phyloP scores from a whole-genome alignment of 1,140 invertebrate species.

The Vollenhovia emeryi region DNA sequence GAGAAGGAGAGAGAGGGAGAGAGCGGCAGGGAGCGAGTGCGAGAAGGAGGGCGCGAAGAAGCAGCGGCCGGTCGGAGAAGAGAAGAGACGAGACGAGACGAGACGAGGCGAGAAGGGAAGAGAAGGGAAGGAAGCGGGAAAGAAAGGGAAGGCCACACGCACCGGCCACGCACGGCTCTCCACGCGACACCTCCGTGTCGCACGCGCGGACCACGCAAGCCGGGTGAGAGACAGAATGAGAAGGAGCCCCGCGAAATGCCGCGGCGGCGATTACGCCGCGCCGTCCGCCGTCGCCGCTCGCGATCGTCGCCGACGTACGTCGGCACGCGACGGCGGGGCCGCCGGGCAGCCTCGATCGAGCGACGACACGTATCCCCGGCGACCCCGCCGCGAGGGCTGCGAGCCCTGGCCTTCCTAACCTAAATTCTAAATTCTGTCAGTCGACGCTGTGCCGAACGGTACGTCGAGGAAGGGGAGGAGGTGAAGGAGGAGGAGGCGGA shows the following conservation, averaged over 20 bases:
- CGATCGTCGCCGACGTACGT: neutral
- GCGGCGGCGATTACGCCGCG: neutral
- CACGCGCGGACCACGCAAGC: constrained; percentile 48
- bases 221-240: constrained; percentile 54
- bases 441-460: neutral
- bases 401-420: constrained; percentile 65
- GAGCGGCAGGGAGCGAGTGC: constrained; percentile 31
- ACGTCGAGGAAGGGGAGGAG: constrained; percentile 9
- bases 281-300: neutral
- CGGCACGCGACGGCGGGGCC: neutral
- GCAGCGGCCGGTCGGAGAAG: neutral
- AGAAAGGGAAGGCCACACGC: constrained; percentile 37
- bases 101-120: neutral
- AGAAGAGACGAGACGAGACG: neutral
- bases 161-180: constrained; percentile 33
- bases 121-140: constrained; percentile 31
- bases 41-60: constrained; percentile 36
- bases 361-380: constrained; percentile 30
- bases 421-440: constrained; percentile 67
- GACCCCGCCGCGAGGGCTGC: neutral
- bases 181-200: constrained; percentile 46
- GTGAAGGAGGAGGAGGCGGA: neutral
- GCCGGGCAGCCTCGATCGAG: constrained; percentile 18
- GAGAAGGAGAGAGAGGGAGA: neutral
- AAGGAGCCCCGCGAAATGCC: no score